Evolutionary conservation across 1,140 invertebrate species (phyloP).

Genomic region (Carposina sasakii): DNA sequence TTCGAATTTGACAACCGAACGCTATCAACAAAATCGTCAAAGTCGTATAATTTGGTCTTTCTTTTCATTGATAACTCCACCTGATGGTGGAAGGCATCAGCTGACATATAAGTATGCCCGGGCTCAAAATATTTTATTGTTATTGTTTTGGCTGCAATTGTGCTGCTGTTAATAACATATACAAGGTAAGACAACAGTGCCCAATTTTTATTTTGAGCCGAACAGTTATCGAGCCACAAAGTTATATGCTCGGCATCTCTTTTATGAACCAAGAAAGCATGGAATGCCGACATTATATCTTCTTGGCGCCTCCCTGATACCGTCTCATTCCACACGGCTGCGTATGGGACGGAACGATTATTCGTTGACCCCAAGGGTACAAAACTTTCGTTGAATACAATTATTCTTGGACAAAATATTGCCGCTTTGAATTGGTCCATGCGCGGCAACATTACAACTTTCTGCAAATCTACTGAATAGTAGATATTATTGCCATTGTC

Average conservation of each 20-base stretch:
- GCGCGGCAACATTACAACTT: conserved; percentile 27
- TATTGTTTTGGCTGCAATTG: conserved; percentile 9
- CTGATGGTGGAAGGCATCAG: conserved; percentile 39
- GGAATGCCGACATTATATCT: conserved; percentile 9
- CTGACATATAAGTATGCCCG: conserved; percentile 15
- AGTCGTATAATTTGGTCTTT: conserved; percentile 36
- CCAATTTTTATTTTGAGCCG: conserved; percentile 19
- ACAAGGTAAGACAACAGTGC: conserved; percentile 19
- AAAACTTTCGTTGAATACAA: conserved; percentile 34
- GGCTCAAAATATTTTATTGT: conserved; percentile 18
- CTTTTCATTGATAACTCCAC: conserved; percentile 29
- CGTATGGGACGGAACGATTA: conserved; percentile 9
- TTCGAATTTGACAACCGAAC: conserved; percentile 10
- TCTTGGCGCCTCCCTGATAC: conserved; percentile 16
- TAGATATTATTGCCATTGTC: background rate
- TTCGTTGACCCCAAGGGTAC: conserved; percentile 20
- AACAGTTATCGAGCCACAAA: conserved; percentile 8
- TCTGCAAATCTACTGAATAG: conserved; percentile 15
- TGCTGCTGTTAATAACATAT: conserved; percentile 11
- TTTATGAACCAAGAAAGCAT: conserved; percentile 9
- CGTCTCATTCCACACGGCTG: conserved; percentile 14
- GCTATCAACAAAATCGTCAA: conserved; percentile 31
- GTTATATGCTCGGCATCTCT: conserved; percentile 23
- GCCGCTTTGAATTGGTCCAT: conserved; percentile 25
- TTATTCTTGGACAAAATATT: conserved; percentile 25